Base-by-base conservation (phyloP, 2,797 vertebrate species). In the Gymnopithys bicolor region DNA sequence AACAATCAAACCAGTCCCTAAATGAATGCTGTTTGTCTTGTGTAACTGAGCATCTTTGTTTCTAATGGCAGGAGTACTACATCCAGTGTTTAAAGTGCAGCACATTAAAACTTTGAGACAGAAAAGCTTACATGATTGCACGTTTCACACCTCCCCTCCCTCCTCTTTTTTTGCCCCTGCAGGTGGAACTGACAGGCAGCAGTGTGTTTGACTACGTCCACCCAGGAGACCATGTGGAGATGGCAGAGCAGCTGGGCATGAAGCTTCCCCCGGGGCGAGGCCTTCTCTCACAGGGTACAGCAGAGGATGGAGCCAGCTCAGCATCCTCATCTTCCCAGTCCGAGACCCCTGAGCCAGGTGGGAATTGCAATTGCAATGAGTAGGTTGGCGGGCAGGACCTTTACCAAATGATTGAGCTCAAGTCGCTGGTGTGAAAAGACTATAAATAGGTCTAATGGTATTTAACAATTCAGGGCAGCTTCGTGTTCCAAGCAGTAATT, bases 151-250 rank as follows among this genome's bases (percentile, higher is more conserved):
- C 24, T 78, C 74, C 87, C 73, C 58, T 76, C 49, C 19, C 23
- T 53, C 5, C 49, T 43, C 37, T 87, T 62, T 82, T 95, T 95
- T 90, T 97, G 86, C 93, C 96, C 94, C 91, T 95, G 86, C 96
- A 99, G 99, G 99, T 99, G 98, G 99, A 99, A 98, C 98, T 99
- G 98, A 99, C 99, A 64, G 99, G 99, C 98, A 99, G 99, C 98
- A 99, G 99, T 27, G 98, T 98, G 88, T 99, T 99, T 92, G 99
- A 99, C 98, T 99, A 99, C 96, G 98, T 99, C 94, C 99, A 99
- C 98, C 99, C 99, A 0, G 99, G 99, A 74, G 99, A 99, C 97
- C 99, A 99, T 39, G 99, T 99, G 98, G 99, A 99, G 98, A 99
- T 98, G 99, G 99, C 99, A 12, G 99, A 99, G 97, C 99, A 99